Base-by-base conservation (phyloP, 2,113 vertebrate species). In the Megaceryle maxima region DNA sequence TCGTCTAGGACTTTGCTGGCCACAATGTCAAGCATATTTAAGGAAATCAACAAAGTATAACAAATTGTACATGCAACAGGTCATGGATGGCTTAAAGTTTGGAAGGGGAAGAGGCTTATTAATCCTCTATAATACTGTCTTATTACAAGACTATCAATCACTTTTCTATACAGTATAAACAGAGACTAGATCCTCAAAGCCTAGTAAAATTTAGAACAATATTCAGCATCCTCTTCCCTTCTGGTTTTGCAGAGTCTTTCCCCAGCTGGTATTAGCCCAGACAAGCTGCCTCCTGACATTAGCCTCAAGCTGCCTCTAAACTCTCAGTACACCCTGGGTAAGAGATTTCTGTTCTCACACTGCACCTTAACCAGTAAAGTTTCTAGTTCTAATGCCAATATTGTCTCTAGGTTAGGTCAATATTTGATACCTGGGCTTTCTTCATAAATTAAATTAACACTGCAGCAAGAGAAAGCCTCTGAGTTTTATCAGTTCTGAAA, bases 371-470 rank as follows among this genome's bases (percentile, higher is more conserved):
- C 82, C 62, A 63, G 55, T 37, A 31, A 85, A 24, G 8, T 77
- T 95, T 85, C 74, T 63, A 31, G 53, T 80, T 91, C 67, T n/a
- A 92, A 17, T 66, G 80, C 89, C 87, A 95, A 90, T 87, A 90
- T 94, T 89, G 95, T 94, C 72, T 59, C 64, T 85, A 81, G 26
- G 75, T 90, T 81, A 91, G 70, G 91, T 80, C 85, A 88, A 95
- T 96, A 96, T 89, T 96, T 92, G 82, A 68, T 74, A 74, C 69
- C 76, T 43, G 60, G 19, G n/a, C 88, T 90, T 88, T 87, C 63
- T 84, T 69, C 51, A 88, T 68, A 93, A 88, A 57, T 39, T 13
- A 96, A 89, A 90, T 88, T 83, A 93, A 88, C 62, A 84, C 66
- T 13, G 35, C 56, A 66, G 66, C 25, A 84, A 64, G 57, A 64